These are phyloP conservation scores for Naso thynnoides DNA, from an alignment of 2,797 vertebrate genomes.

Conservation along the genomic window DNA sequence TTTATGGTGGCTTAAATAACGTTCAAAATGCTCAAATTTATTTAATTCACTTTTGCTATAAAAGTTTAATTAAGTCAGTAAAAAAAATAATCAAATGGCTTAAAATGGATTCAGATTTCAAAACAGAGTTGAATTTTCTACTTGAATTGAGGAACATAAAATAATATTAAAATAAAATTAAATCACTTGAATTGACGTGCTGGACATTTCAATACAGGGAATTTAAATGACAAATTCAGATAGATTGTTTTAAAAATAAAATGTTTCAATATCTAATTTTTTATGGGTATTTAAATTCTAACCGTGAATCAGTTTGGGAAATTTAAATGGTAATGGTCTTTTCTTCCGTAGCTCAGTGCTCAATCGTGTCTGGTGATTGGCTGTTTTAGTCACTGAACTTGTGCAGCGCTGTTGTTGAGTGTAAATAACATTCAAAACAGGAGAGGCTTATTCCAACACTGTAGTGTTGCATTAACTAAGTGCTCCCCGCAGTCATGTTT, in stretches of 20 bases:
- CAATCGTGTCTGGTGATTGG: not conserved
- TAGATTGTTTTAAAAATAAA: not conserved
- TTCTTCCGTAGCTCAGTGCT: constrained; percentile 1
- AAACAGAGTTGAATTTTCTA: too few relatives aligned
- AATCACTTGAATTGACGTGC: not conserved
- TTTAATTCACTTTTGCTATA: too few relatives aligned
- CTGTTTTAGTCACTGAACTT: not conserved
- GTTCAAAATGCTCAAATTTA: too few relatives aligned
- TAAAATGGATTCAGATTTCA: too few relatives aligned
- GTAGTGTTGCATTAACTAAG: constrained; percentile 37
- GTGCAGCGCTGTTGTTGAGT: not conserved
- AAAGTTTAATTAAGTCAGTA: too few relatives aligned
- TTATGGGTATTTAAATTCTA: not conserved
- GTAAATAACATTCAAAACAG: constrained; percentile 37
- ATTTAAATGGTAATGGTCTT: not conserved
- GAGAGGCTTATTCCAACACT: constrained; percentile 11
- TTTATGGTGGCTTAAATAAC: not conserved
- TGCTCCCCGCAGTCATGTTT: constrained; percentile 52
- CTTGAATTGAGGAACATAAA: too few relatives aligned
- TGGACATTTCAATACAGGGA: not conserved
- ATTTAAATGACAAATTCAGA: not conserved
- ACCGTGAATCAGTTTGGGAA: not conserved
- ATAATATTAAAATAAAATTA: not conserved
- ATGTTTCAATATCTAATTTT: not conserved
- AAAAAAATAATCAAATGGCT: too few relatives aligned